A percentile compares a stretch with the other conserved stretches of the same genome.
phyloP scores from a whole-genome alignment of 1,140 invertebrate species.

The Drosophila dunni region DNA sequence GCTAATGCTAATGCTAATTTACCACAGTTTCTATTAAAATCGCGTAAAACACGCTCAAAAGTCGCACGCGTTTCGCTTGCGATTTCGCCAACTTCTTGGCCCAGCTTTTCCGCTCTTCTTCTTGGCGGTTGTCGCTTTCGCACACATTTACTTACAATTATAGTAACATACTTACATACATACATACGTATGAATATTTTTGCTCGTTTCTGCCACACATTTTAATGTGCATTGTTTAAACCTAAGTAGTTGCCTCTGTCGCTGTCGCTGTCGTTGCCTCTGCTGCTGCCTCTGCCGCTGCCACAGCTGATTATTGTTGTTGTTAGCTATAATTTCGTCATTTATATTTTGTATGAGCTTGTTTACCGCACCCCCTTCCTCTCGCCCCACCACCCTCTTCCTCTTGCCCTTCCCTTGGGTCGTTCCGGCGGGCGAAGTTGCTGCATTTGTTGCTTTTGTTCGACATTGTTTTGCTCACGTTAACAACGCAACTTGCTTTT shows the following conservation, averaged over 20 bases:
- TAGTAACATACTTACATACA: too few species aligned
- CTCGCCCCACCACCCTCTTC: background rate
- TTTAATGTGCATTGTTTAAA: constrained; percentile 75
- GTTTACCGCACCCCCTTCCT: background rate
- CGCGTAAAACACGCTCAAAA: constrained; percentile 1
- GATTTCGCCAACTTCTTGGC: constrained; percentile 16
- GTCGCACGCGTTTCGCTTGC: constrained; percentile 34
- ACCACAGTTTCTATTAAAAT: too few species aligned
- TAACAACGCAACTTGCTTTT: constrained; percentile 70
- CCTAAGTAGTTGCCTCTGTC: constrained; percentile 38
- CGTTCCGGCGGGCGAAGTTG: constrained; percentile 3
- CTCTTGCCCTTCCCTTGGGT: background rate
- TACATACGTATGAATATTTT: background rate
- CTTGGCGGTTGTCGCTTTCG: too few species aligned
- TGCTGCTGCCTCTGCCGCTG: constrained; percentile 2
- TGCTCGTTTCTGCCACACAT: constrained; percentile 46
- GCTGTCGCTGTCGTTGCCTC: constrained; percentile 19
- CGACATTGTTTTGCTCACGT: constrained; percentile 72
- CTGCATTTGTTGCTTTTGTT: constrained; percentile 33
- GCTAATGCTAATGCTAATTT: too few species aligned
- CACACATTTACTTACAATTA: background rate
- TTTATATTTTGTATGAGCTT: constrained; percentile 62
- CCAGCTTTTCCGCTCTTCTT: too few species aligned
- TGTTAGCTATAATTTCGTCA: constrained; percentile 71
- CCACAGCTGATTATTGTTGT: constrained; percentile 18